phyloP scores from a whole-genome alignment of 2,797 vertebrate genomes.

The Enteromius anoplus region DNA sequence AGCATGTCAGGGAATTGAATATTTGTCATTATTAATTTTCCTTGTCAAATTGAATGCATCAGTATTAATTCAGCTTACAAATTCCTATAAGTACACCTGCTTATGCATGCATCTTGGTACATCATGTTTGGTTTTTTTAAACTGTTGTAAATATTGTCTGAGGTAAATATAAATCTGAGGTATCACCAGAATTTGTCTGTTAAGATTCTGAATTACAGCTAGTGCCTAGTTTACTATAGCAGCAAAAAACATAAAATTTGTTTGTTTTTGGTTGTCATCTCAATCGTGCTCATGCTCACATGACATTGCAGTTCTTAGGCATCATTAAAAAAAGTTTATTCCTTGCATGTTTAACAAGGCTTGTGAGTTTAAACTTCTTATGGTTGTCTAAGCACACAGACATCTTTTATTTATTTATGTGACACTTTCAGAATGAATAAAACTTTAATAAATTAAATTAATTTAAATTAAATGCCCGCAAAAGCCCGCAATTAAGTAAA shows the following conservation, averaged over 20 bases:
- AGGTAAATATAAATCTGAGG: neutral
- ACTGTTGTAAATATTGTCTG: neutral
- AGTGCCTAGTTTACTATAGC: neutral
- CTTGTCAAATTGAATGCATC: neutral
- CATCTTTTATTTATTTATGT: too few relatives aligned
- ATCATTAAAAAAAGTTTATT: neutral
- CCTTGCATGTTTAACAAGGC: neutral
- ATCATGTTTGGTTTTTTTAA: neutral
- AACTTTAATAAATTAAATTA: too few relatives aligned
- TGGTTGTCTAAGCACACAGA: neutral
- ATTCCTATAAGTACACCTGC: neutral
- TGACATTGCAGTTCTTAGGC: neutral
- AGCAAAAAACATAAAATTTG: neutral
- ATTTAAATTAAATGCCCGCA: too few relatives aligned
- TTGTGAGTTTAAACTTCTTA: neutral
- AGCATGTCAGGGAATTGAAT: neutral
- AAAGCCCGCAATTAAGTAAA: too few relatives aligned
- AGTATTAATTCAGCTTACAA: neutral
- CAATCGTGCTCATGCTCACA: neutral
- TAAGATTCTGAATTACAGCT: neutral
- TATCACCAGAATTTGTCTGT: neutral
- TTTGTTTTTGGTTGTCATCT: neutral
- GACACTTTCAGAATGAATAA: too few relatives aligned
- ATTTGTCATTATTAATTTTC: neutral
- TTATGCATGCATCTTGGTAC: neutral